Base-by-base conservation (phyloP, 2,113 vertebrate species). In the Quiscalus mexicanus region DNA sequence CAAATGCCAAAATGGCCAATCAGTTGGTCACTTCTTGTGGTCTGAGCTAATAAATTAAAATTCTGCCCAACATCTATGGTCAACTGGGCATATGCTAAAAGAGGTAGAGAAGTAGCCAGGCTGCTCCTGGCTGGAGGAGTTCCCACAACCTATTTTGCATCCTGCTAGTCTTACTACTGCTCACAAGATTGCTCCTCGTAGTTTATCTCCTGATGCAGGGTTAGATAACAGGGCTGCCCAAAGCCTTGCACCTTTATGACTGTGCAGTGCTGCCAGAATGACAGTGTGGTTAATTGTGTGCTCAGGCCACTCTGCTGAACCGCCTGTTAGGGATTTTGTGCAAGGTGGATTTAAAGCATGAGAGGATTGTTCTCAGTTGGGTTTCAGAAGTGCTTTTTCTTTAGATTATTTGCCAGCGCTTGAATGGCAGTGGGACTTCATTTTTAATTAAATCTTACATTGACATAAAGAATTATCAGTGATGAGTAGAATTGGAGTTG, bases 221-320 rank as follows among this genome's bases (percentile, higher is more conserved):
- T 1, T 37, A 59, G 60, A 49, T 44, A 70, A 18, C 15, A 60
- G 52, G 37, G 28, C 50, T 60, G 44, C 37, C 27, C 31, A 22
- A 70, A 64, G 69, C 22, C 52, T 81, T 47, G 25, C 45, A 31
- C 16, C 25, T 89, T 58, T 67, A 9, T 52, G 39, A 0, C 19
- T 4, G 17, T 1, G 0, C 50, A 37, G 9, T 0, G 0, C 55
- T 75, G 58, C 55, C 3, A 0, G 30, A 93, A 69, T 23, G 27
- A 25, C 14, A 4, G 41, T 0, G 2, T 49, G 22, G 15, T 60
- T 31, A 20, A 3, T 31, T 37, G 17, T 2, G 1, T 9, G 49
- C 1, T 1, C 31, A 8, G 33, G 63, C 47, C 39, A 5, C 39
- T 70, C 0, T 0, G 0, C 28, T 27, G 52, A 67, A 20, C 65